Percentiles rank a stretch among this genome's conserved stretches.
Conservation (phyloP, 2,888 invertebrate species). For the Oxycera nigricornis region DNA sequence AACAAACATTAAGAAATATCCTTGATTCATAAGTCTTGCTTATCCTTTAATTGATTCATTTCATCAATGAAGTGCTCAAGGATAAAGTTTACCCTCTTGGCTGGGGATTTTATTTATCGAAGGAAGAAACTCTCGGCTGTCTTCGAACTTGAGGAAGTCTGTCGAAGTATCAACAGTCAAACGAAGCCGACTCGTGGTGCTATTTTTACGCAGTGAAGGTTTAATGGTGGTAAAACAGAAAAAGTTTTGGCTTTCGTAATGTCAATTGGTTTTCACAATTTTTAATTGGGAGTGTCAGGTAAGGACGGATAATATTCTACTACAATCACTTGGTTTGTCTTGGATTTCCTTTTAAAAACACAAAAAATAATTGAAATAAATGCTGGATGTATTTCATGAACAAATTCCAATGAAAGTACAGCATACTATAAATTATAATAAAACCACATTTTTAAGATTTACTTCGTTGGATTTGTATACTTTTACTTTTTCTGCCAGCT, state of each 20-base stretch:
- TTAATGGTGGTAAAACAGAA: not conserved
- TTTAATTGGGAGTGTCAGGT: too few species aligned
- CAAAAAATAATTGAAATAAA: too few species aligned
- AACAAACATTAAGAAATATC: not conserved
- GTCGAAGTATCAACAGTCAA: constrained; percentile 3
- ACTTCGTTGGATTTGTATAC: too few species aligned
- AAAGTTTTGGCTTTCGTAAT: not conserved
- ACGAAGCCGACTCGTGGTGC: not conserved
- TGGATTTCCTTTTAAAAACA: too few species aligned
- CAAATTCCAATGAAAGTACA: too few species aligned
- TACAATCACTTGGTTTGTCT: too few species aligned
- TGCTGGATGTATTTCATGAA: too few species aligned
- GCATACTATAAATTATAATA: too few species aligned
- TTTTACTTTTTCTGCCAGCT: too few species aligned
- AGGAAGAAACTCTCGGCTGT: constrained; percentile 2
- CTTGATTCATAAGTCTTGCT: constrained; percentile 11
- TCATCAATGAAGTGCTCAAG: constrained; percentile 33
- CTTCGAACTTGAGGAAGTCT: not conserved
- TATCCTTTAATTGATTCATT: constrained; percentile 41
- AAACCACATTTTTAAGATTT: too few species aligned
- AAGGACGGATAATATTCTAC: too few species aligned
- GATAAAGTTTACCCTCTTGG: constrained; percentile 10
- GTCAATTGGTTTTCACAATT: too few species aligned
- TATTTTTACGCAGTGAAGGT: not conserved
- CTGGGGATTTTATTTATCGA: not conserved